Base-by-base conservation (phyloP, 1,140 invertebrate species). In the Glomeris maerens region DNA sequence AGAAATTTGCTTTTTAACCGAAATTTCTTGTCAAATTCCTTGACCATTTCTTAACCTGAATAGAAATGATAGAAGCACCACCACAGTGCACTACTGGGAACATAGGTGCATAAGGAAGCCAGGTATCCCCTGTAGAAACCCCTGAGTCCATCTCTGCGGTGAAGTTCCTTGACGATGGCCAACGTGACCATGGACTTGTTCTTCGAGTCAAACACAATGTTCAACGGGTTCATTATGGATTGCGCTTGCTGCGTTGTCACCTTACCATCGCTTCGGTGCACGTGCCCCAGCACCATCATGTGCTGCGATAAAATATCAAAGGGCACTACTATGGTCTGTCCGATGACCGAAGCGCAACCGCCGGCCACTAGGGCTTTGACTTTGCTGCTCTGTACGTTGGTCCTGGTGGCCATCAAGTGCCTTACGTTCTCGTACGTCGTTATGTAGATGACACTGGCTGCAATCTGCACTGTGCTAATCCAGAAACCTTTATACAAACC, bases 241-340 rank as follows among this genome's bases (percentile, higher is more conserved):
- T 26, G n/a, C n/a, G n/a, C n/a, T n/a, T n/a, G n/a, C n/a, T n/a
- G n/a, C n/a, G n/a, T n/a, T n/a, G n/a, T 47, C n/a, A 27, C 28
- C 23, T 21, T 23, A 21, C 29, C 36, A 26, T 13, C 27, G 17
- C 28, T 22, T 20, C 31, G 42, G 28, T 54, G 47, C 22, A 40
- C 29, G 45, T 61, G 61, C 1, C 89, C 89, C 21, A 95, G 72
- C 56, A 97, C 80, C 91, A 97, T 97, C 45, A 96, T 76, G 66
- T 97, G 93, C 62, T 98, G 93, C 60, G 90, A 92, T 27, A 97
- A 74, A 27, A 97, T 81, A 69, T 97, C 93, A 66, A 97, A 91
- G 20, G 93, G 93, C 42, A 96, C 91, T 57, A 95, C 85, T 49
- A 96, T 84, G 1, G 90, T 94, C 70, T 98, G 93, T 1, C 89